A percentile compares a stretch with the other conserved stretches of the same genome.
phyloP scores from a whole-genome alignment of 2,888 invertebrate species.

The Oscheius sp. region DNA sequence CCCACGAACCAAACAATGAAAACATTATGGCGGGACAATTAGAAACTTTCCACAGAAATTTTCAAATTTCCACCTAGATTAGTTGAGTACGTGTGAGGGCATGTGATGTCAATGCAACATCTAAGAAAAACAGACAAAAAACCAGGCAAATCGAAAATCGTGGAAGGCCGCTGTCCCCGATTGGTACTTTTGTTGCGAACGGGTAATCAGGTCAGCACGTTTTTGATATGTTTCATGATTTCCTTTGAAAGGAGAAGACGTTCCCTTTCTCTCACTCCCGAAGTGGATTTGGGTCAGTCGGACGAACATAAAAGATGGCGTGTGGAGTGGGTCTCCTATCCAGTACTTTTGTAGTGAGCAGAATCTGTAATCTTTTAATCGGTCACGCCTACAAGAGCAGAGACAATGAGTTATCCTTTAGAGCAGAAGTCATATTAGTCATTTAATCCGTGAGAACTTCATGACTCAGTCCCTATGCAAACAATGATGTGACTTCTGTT shows the following conservation, averaged over 20 bases:
- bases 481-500: not conserved
- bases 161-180: too few species aligned
- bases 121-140: not conserved
- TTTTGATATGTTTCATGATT: not conserved
- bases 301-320: conserved; percentile 5
- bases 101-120: not conserved
- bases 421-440: not conserved
- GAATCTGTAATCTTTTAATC: too few species aligned
- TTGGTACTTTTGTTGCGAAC: too few species aligned
- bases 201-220: not conserved
- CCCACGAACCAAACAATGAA: too few species aligned
- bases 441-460: not conserved
- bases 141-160: not conserved
- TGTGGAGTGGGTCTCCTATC: too few species aligned
- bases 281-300: conserved; percentile 22
- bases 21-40: not conserved
- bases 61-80: not conserved
- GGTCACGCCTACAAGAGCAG: not conserved
- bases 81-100: not conserved
- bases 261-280: conserved; percentile 13
- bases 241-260: not conserved
- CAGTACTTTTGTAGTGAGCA: too few species aligned
- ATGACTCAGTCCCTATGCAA: conserved; percentile 3
- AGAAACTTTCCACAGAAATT: not conserved
- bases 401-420: not conserved